phyloP scores from a whole-genome alignment of 64 coral and sea anemone species.

The Hydrozoanthus tunicans region DNA sequence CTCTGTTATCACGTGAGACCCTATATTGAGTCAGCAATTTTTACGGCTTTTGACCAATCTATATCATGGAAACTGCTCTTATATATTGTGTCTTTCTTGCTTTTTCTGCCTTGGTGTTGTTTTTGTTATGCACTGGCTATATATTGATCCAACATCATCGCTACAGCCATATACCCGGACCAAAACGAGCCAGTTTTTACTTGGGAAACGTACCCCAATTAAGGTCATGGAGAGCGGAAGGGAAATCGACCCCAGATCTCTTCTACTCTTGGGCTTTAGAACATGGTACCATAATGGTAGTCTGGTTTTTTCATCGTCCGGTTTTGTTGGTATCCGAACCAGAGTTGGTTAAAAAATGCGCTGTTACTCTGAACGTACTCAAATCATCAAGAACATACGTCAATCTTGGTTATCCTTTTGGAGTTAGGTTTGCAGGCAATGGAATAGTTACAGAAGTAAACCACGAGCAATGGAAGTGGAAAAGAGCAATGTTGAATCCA shows the following conservation, averaged over 20 bases:
- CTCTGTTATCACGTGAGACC: too few relatives aligned
- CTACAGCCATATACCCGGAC: constrained; percentile 69
- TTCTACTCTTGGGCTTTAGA: constrained; percentile 57
- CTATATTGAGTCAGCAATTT: too few relatives aligned
- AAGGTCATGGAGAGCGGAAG: background rate
- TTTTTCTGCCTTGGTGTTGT: background rate
- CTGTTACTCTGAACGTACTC: constrained; percentile 53
- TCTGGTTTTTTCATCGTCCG: constrained; percentile 63
- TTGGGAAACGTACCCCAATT: constrained; percentile 48
- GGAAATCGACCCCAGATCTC: background rate
- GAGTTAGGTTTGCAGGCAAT: constrained; percentile 23
- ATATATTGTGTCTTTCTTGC: background rate
- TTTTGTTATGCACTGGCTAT: constrained; percentile 31
- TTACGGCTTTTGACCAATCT: too few relatives aligned
- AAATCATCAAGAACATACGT: constrained; percentile 43
- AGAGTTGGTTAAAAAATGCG: constrained; percentile 60
- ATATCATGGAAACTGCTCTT: too few relatives aligned
- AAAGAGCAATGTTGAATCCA: constrained; percentile 65
- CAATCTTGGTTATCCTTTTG: constrained; percentile 31
- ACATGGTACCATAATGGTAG: constrained; percentile 31
- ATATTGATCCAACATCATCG: constrained; percentile 46
- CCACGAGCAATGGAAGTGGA: constrained; percentile 61
- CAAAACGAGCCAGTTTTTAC: constrained; percentile 65
- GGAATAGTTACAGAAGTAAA: constrained; percentile 61
- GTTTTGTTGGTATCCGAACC: constrained; percentile 36